A percentile compares a stretch with the other conserved stretches of the same genome.
Evolutionary conservation across 2,113 vertebrate genomes (phyloP).

Genomic region (Tetraodon nigroviridis): DNA sequence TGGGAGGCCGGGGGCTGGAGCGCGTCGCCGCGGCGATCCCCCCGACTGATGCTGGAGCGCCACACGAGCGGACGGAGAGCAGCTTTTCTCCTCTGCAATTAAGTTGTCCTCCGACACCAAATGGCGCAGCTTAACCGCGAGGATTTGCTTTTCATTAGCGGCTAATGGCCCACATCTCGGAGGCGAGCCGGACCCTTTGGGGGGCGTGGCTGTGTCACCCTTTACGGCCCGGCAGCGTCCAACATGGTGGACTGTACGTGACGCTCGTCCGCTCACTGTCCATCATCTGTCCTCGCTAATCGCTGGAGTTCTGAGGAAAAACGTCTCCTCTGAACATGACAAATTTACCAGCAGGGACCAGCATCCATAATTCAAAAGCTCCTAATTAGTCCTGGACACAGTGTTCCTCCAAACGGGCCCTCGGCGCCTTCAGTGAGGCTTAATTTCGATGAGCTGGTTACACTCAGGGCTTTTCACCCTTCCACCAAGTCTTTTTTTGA

Average conservation of each 20-base stretch:
- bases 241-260: no score
- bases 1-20: conserved; percentile 23
- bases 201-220: no score
- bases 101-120: conserved; percentile 16
- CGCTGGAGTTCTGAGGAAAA: no score
- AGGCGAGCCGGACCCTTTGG: not conserved
- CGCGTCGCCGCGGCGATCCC: not conserved
- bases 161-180: conserved; percentile 35
- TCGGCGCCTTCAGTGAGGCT: not conserved
- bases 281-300: no score
- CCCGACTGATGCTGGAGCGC: conserved; percentile 7
- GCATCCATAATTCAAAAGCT: not conserved
- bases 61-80: not conserved
- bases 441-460: no score
- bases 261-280: no score
- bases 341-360: not conserved
- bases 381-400: conserved; percentile 2
- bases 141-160: conserved; percentile 28
- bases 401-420: not conserved
- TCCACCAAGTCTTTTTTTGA: no score
- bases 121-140: conserved; percentile 16
- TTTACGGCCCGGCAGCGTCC: no score
- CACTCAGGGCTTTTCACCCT: no score
- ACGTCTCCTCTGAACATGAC: no score
- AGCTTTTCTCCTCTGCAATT: conserved; percentile 9